Base-by-base conservation (phyloP, 92 coral and sea anemone genomes). In the Epizoanthus fatuus region DNA sequence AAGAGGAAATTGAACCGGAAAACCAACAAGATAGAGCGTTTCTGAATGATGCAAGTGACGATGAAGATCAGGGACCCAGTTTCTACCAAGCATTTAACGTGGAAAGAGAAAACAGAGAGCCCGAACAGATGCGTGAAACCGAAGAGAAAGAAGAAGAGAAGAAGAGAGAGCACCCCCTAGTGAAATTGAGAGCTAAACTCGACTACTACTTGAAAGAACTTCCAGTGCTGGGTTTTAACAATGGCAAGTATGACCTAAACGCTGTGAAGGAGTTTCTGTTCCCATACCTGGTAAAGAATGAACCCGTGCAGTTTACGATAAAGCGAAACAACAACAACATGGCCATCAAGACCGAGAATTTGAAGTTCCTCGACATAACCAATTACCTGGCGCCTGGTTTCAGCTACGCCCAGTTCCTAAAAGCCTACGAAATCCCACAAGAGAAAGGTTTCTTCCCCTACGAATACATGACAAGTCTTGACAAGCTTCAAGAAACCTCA, bases 391-490 rank as follows among this genome's bases (percentile, higher is more conserved):
- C 89, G 1, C 86, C 92, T 0, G 86, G 92, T 0, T 83, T 83
- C 88, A 74, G 58, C 42, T 88, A 83, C 17, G 74, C 63, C 12
- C 80, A 89, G 81, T 84, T 89, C 73, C 67, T 89, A 5, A 84
- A 84, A 45, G 89, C 81, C 14, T 84, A 67, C 81, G 85, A 89
- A 32, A 83, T 84, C 38, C 16, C 69, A 2, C 79, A 74, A 37
- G 68, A 78, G 32, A 88, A 88, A 76, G 87, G 90, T 7, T 75
- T 60, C 19, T 89, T 89, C 13, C 86, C 86, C 4, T 89, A 85
- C 57, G 93, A 89, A 56, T 89, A 89, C 86, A 32, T 89, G n/a
- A 11, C 68, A 17, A 5, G 64, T 3, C 55, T 84, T 3, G 89
- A 84, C 51, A 84, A 84, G 85, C 45, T 89, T 10, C 20, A 89